These are phyloP conservation scores for Coregonus ussuriensis DNA, from an alignment of 2,797 vertebrate species.

Conservation along the genomic window DNA sequence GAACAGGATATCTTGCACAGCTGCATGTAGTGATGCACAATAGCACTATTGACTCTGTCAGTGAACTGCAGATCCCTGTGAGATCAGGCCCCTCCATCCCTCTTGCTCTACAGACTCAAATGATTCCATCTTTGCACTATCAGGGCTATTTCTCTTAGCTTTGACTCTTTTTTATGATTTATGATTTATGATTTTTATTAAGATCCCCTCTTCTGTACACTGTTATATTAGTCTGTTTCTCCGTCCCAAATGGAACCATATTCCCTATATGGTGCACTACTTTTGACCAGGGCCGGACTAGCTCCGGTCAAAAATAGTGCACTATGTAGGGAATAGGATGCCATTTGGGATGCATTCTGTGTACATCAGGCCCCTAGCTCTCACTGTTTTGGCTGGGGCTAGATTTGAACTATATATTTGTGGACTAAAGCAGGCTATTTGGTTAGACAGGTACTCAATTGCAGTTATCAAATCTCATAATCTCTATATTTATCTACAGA, in stretches of 20 bases:
- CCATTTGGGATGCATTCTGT: not conserved
- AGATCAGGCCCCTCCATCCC: conserved; percentile 21
- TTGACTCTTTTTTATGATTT: not conserved
- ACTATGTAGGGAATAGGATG: not conserved
- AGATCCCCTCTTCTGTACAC: not conserved
- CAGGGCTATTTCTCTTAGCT: conserved; percentile 16
- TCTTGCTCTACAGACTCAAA: conserved; percentile 28
- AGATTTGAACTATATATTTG: conserved; percentile 21
- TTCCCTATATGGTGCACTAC: not conserved
- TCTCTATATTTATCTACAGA: conserved; percentile 50
- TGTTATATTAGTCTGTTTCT: conserved; percentile 1
- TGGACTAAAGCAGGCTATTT: not conserved
- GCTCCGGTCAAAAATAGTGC: not conserved
- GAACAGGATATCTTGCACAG: conserved; percentile 37
- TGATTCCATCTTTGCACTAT: conserved; percentile 31
- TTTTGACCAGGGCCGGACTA: not conserved
- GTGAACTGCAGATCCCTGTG: conserved; percentile 35
- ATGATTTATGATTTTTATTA: not conserved
- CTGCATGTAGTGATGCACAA: conserved; percentile 35
- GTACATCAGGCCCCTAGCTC: not conserved
- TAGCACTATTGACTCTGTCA: conserved; percentile 35
- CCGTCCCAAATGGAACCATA: not conserved
- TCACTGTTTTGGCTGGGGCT: not conserved
- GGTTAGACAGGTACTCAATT: not conserved
- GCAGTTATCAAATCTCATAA: conserved; percentile 52